Evolutionary conservation across 1,140 invertebrate genomes (phyloP), one percentile per base, ranked within the genome.

Genomic region (Pteromalus puparum): DNA sequence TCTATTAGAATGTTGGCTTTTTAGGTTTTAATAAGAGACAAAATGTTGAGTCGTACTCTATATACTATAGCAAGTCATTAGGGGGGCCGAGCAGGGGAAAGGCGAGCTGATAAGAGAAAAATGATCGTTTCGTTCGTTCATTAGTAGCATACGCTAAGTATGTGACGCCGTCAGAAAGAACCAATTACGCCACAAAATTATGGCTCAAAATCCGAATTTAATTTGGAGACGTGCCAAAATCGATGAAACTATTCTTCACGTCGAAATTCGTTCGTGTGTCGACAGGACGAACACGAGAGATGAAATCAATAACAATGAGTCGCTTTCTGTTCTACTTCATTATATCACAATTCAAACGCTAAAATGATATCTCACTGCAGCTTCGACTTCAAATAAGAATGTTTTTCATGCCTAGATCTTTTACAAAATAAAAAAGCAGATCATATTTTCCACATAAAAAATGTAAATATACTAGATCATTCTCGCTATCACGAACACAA

Each of bases 211-310:
- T 82, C 53, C 72, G 72, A 82, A 82, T 82, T 82, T 75, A 42
- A 75, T 81, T 81, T 81, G 46, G 80, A 81, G 42, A 81, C 80
- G 80, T 81, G 53, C 81, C 81, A 82, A 82, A 82, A 65, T 75
- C 53, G 72, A 82, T 82, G 18, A 21, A 61, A 75, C 48, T 42
- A 74, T 82, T 82, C 65, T 75, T 65, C n/a, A 65, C 53, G 48
- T 75, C 48, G 72, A 34, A 65, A 77, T 65, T 74, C 42, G n/a
- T 61, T 42, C 34, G 26, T 75, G 2, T 30, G 26, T 42, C 26
- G 34, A 67, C 53, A 7, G 28, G 24, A 13, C 13, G 53, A 6
- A 61, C 21, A 3, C 74, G 9, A 42, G 1, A 15, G 13, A 26
- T 30, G 48, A 65, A 82, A 82, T 82, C 28, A 82, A 75, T 75